Base-by-base conservation (phyloP, 2,797 vertebrate species). In the Prunella strophiata region DNA sequence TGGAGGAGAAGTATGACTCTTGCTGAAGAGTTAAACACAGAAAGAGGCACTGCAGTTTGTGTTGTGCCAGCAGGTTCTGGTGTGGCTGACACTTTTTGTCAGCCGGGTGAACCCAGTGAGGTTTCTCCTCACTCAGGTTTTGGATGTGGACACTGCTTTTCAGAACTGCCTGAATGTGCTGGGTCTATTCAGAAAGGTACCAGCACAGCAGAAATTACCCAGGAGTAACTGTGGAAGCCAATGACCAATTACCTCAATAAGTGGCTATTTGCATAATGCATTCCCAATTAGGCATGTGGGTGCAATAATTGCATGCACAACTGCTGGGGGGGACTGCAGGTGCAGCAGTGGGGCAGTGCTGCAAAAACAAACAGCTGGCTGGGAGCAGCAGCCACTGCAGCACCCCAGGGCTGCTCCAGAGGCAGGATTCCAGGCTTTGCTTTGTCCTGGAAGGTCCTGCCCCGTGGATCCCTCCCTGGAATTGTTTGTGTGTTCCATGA, bases 201-300 rank as follows among this genome's bases (percentile, higher is more conserved):
- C 65, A 26, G 82, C 76, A 16, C 61, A 67, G 89, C 86, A 62
- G 59, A 89, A 90, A 92, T 79, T 26, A 13, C 42, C 84, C 66
- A 34, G 1, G 17, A 72, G 62, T 6, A 77, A 71, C 84, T n/a
- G 55, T 50, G 72, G 23, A 10, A 92, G 87, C 59, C 92, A 85
- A 3, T 77, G 95, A 36, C 78, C 92, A 94, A 91, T 94, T 85
- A 88, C 61, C 54, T 66, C 91, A 45, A 48, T 45, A 38, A 54
- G 10, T 26, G 81, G 20, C 47, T n/a, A 23, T 96, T 93, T 93
- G 91, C 92, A 89, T 92, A 93, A 85, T 85, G 75, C 87, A 14
- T 17, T 52, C 63, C 81, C 32, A 59, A 7, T 89, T 71, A 63
- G 4, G 40, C 78, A 32, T 32, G 81, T 10, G 4, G 86, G 32